Conservation (phyloP, 2,888 invertebrate species). For the Heterodera filipjevi region DNA sequence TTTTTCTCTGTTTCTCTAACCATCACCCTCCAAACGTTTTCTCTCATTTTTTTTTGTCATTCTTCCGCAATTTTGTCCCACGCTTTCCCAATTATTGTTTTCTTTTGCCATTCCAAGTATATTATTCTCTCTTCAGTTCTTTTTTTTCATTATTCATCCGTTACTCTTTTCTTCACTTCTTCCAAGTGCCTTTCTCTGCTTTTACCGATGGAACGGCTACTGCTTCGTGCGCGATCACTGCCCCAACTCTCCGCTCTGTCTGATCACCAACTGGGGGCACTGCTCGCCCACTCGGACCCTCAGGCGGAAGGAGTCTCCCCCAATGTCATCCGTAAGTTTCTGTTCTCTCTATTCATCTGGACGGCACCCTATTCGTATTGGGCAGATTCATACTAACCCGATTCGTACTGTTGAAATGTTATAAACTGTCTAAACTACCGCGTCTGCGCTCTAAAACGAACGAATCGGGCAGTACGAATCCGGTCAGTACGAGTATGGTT, state of each 20-base stretch:
- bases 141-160: not conserved
- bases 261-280: conserved; percentile 51
- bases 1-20: not conserved
- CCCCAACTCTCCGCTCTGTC: conserved; percentile 48
- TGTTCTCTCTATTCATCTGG: not conserved
- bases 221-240: conserved; percentile 49
- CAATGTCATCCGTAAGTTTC: conserved; percentile 58
- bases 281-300: conserved; percentile 53
- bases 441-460: too few species aligned
- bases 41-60: not conserved
- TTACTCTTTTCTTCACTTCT: not conserved
- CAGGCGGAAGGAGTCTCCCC: conserved; percentile 52
- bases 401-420: not conserved
- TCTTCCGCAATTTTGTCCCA: not conserved
- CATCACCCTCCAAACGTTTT: not conserved
- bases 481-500: too few species aligned
- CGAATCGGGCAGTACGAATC: too few species aligned
- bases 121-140: not conserved
- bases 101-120: too few species aligned
- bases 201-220: conserved; percentile 50
- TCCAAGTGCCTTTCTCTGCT: conserved; percentile 6
- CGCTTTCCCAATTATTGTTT: not conserved
- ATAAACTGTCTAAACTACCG: too few species aligned
- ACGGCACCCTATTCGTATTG: too few species aligned
- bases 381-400: not conserved